Conservation (phyloP, 2,797 vertebrate species). For the Kryptopterus vitreolus region DNA sequence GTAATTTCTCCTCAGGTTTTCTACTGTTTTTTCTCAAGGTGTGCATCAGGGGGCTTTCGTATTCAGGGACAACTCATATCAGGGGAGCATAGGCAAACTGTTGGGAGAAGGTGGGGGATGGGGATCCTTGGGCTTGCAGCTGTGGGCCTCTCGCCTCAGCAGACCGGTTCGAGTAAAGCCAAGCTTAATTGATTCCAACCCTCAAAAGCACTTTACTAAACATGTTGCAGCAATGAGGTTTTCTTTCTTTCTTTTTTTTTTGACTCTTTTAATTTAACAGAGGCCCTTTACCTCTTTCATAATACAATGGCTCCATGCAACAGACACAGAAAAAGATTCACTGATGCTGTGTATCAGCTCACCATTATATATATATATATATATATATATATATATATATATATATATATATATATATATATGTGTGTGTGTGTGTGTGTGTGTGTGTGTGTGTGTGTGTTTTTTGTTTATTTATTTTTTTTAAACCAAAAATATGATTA, state of each 20-base stretch:
- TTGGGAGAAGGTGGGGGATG: conserved; percentile 45
- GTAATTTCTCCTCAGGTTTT: conserved; percentile 71
- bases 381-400: too few species aligned
- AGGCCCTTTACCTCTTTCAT: conserved; percentile 59
- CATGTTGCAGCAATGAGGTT: conserved; percentile 61
- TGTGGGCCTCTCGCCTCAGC: conserved; percentile 76
- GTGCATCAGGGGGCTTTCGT: conserved; percentile 77
- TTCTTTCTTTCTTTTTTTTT: conserved; percentile 62
- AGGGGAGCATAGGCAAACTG: conserved; percentile 32
- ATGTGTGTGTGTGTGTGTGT: too few species aligned
- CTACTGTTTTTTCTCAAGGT: conserved; percentile 87
- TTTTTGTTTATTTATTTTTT: too few species aligned
- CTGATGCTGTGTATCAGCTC: not conserved
- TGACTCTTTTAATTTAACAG: conserved; percentile 77
- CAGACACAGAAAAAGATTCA: conserved; percentile 51
- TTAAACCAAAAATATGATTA: too few species aligned
- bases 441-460: too few species aligned
- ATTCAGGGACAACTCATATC: conserved; percentile 72
- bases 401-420: too few species aligned
- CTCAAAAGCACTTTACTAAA: conserved; percentile 80
- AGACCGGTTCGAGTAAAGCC: conserved; percentile 77
- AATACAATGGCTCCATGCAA: conserved; percentile 55
- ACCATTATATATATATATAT: not conserved
- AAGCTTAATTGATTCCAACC: conserved; percentile 83
- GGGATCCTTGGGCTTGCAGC: conserved; percentile 85